Evolutionary conservation across 2,797 vertebrate species (phyloP), one percentile per base, ranked within the genome.

Genomic region (Champsocephalus gunnari): DNA sequence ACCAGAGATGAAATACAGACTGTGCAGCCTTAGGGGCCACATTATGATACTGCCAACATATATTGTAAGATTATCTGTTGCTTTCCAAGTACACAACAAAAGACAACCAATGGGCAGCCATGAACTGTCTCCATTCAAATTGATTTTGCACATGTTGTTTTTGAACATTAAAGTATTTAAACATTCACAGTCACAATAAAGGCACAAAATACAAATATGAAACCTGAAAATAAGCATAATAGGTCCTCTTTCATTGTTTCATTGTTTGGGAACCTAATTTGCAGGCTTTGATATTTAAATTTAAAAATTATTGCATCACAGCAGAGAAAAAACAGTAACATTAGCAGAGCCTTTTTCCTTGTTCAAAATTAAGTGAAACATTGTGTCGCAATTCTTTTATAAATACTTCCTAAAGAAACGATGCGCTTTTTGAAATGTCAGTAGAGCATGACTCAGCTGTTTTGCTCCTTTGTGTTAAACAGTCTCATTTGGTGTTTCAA

Each of bases 1-100:
- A 38, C 11, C 21, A 53, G 54, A 74, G 71, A 53, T 66, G 48
- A 61, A 73, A 73, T 48, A 14, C 55, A 47, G 54, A 55, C 17
- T 58, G 67, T 51, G 43, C 54, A 32, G 17, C 48, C 32, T 49
- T 5, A 9, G 9, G 45, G 41, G 6, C 14, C 14, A 17, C 6
- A 38, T 38, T 51, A 16, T 13, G 16, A 55, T 19, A 19, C 0
- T 19, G 14, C 0, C 1, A 24, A 19, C 4, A 28, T 19, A 2
- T 28, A 59, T 34, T 38, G 43, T 51, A 60, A 50, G 34, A 38
- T 9, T n/a, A 10, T 0, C 19, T 44, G 41, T 44, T 12, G 24
- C 60, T n/a, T 48, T 62, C 12, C 16, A 62, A 3, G 9, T 47
- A 17, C 3, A 3, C 21, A 44, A 13, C 13, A 28, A 44, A 10